Evolutionary conservation across 2,888 invertebrate species (phyloP).

Genomic region (Ypsolopha sequella): DNA sequence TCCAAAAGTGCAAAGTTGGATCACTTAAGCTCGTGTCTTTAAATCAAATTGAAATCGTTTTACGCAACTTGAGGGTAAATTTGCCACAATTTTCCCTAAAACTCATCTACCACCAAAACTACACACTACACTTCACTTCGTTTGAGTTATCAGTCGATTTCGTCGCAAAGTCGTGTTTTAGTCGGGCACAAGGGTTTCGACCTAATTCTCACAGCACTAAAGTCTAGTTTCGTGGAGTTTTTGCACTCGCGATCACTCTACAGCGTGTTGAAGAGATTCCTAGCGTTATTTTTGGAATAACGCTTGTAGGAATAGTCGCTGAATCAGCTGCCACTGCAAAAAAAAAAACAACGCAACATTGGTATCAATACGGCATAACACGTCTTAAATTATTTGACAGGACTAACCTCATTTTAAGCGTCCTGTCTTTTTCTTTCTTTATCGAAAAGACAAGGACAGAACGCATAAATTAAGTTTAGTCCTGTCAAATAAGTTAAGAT

Average conservation of each 20-base stretch:
- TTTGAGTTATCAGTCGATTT: not conserved
- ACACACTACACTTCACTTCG: not conserved
- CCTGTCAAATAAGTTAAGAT: too few relatives aligned
- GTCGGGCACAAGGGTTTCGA: not conserved
- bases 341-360: not conserved
- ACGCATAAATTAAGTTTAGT: too few relatives aligned
- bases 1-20: too few relatives aligned
- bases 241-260: slow-evolving; percentile 13
- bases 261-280: slow-evolving; percentile 62
- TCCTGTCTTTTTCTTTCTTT: too few relatives aligned
- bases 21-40: too few relatives aligned
- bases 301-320: slow-evolving; percentile 64
- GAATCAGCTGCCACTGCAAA: slow-evolving; percentile 67
- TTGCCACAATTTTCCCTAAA: not conserved
- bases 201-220: not conserved
- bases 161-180: not conserved
- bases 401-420: too few relatives aligned
- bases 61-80: too few relatives aligned
- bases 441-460: too few relatives aligned
- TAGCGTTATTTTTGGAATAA: slow-evolving; percentile 62
- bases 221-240: not conserved
- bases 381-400: too few relatives aligned
- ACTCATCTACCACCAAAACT: not conserved
- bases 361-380: not conserved
- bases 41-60: too few relatives aligned